phyloP scores from a whole-genome alignment of 2,113 vertebrate genomes.

The Helogale parvula region DNA sequence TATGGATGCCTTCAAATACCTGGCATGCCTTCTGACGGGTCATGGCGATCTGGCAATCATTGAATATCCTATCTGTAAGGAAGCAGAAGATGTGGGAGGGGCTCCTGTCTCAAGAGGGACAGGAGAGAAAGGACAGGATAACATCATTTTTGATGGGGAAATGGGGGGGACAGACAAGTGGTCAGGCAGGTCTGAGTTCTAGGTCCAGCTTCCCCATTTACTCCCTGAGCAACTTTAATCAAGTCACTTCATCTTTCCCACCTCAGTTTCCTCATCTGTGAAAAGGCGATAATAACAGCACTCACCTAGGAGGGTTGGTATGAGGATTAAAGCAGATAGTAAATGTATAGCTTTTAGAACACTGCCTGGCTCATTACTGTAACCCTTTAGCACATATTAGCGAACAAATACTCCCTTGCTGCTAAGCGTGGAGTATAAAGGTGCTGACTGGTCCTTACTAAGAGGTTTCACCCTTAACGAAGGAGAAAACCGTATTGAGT shows the following conservation, averaged over 20 bases:
- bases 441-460: background rate
- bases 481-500: background rate
- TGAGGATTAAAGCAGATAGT: background rate
- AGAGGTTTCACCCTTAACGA: background rate
- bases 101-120: too few species aligned
- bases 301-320: background rate
- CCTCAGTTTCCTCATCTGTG: background rate
- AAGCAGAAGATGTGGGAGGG: background rate
- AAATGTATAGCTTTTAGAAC: background rate
- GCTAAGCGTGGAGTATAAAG: background rate
- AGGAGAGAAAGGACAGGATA: background rate
- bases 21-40: background rate
- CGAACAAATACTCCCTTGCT: background rate
- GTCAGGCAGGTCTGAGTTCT: background rate
- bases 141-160: too few species aligned
- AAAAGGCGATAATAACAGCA: background rate
- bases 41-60: background rate
- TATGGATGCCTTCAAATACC: background rate
- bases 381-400: background rate
- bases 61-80: background rate
- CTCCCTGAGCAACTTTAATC: background rate
- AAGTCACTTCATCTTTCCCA: background rate
- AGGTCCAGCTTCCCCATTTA: background rate
- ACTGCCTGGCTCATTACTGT: background rate
- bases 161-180: rapidly evolving